Percentiles rank a stretch among this genome's conserved stretches.
Conservation (phyloP, 2,113 vertebrate genomes). For the Thymallus thymallus region DNA sequence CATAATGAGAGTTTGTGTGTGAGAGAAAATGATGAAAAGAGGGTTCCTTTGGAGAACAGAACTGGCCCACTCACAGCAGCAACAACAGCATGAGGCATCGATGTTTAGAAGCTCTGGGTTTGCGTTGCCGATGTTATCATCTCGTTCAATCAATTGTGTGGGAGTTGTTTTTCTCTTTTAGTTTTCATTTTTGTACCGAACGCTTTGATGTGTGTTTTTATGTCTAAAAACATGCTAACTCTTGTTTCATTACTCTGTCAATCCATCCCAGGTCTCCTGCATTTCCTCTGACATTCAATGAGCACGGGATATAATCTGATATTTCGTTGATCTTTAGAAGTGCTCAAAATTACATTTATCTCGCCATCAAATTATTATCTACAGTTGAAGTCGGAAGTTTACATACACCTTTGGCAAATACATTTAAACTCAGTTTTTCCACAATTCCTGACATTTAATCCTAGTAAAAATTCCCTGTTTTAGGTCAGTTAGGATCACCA, state of each 20-base stretch:
- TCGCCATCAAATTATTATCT: slow-evolving; percentile 59
- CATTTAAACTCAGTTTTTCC: no score
- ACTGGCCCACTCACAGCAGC: not conserved
- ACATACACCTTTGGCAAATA: no score
- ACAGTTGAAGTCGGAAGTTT: no score
- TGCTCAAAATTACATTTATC: slow-evolving; percentile 66
- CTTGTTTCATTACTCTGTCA: not conserved
- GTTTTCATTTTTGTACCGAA: not conserved
- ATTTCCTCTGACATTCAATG: slow-evolving; percentile 35
- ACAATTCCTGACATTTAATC: no score
- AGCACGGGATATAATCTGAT: slow-evolving; percentile 15
- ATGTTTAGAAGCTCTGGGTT: not conserved
- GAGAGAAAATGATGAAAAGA: slow-evolving; percentile 7
- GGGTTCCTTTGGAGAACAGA: slow-evolving; percentile 17
- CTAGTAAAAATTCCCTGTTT: no score
- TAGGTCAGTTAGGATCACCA: no score
- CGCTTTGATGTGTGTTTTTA: no score
- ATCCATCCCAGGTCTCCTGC: slow-evolving; percentile 12
- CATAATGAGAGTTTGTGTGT: slow-evolving; percentile 27
- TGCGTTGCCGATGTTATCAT: not conserved
- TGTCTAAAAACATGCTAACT: not conserved
- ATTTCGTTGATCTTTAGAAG: slow-evolving; percentile 66
- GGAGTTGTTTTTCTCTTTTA: not conserved
- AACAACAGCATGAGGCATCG: not conserved
- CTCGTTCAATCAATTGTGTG: not conserved